Conservation (phyloP, 2,797 vertebrate species). For the Parotocinclus haroldoi region DNA sequence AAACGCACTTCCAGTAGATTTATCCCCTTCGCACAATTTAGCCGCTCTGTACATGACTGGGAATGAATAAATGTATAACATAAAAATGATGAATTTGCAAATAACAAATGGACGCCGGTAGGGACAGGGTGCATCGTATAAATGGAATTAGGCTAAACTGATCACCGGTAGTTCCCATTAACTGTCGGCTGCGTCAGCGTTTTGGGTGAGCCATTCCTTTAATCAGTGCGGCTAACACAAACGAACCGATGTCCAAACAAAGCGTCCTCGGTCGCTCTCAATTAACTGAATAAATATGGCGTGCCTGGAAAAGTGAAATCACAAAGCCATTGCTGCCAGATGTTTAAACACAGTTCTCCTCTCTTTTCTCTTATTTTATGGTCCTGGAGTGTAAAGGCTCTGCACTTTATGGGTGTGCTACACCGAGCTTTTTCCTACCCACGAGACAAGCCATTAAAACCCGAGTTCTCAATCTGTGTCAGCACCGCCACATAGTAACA, state of each 20-base stretch:
- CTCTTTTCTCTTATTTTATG: background rate
- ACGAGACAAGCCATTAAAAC: conserved; percentile 58
- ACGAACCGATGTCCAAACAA: conserved; percentile 7
- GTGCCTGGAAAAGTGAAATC: background rate
- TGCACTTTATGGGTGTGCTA: conserved; percentile 5
- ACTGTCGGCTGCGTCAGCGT: background rate
- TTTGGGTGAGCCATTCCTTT: background rate
- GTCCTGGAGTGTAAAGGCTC: background rate
- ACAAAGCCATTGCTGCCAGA: too few species aligned
- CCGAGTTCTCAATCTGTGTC: conserved; percentile 39
- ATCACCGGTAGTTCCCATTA: conserved; percentile 20
- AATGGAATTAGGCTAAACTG: conserved; percentile 19
- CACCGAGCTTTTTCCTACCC: conserved; percentile 41
- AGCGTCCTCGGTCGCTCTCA: background rate
- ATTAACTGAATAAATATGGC: conserved; percentile 2
- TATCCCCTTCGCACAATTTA: background rate
- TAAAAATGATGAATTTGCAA: conserved; percentile 3
- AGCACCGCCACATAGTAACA: conserved; percentile 54
- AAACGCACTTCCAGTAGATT: background rate
- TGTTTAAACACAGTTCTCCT: conserved; percentile 15
- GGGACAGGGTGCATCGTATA: conserved; percentile 14
- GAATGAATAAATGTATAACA: conserved; percentile 3
- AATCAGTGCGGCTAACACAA: background rate
- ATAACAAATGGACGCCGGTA: background rate
- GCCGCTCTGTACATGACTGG: background rate